These are phyloP conservation scores for Phyto melanocephala DNA, from an alignment of 2,888 invertebrate species.

Conservation along the genomic window DNA sequence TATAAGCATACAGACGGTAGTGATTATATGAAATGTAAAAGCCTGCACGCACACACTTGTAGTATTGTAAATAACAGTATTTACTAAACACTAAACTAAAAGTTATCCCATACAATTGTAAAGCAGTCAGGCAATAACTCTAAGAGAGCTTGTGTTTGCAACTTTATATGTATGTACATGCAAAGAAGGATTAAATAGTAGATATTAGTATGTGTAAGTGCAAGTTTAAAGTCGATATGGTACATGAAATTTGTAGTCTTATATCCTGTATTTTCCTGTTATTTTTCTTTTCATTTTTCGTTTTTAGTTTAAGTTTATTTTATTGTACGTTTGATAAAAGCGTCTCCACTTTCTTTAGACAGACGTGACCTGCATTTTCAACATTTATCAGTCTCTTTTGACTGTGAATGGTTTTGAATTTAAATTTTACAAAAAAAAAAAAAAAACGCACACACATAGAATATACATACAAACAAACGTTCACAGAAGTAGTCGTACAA, in stretches of 20 bases:
- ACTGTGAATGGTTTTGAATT: conserved; percentile 60
- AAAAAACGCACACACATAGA: not conserved
- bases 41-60: not conserved
- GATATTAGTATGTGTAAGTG: not conserved
- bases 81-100: conserved; percentile 40
- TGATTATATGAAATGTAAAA: not conserved
- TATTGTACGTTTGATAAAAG: conserved; percentile 55
- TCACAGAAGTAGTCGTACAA: no score
- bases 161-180: not conserved
- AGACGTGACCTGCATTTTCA: conserved; percentile 65
- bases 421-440: conserved; percentile 41
- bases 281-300: not conserved
- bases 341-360: conserved; percentile 65
- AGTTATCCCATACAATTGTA: conserved; percentile 32
- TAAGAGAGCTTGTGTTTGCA: not conserved
- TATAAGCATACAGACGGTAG: conserved; percentile 3
- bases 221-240: conserved; percentile 32
- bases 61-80: conserved; percentile 48
- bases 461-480: not conserved
- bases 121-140: conserved; percentile 15
- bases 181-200: no score
- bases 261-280: conserved; percentile 30
- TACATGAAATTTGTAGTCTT: conserved; percentile 33
- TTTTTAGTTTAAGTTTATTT: conserved; percentile 40
- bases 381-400: conserved; percentile 62